These are phyloP conservation scores for Nannoperca obscura DNA, from an alignment of 2,797 vertebrate species.

Conservation along the genomic window DNA sequence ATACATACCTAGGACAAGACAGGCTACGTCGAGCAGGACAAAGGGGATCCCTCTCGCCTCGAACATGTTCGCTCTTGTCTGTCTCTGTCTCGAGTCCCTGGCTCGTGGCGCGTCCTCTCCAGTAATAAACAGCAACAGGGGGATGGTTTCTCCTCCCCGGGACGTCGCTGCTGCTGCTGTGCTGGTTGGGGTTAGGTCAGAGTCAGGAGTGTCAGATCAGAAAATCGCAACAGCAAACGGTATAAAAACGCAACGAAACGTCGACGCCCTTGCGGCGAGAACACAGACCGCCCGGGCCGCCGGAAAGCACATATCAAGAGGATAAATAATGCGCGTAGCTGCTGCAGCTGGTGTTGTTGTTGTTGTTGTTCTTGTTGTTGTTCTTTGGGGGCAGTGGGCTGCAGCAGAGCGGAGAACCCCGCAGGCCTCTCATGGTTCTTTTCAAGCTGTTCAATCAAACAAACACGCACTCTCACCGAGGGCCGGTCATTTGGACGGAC, in stretches of 20 bases:
- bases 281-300: neutral
- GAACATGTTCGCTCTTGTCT: conserved; percentile 87
- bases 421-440: conserved; percentile 7
- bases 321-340: neutral
- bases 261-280: conserved; percentile 17
- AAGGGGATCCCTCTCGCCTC: conserved; percentile 91
- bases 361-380: conserved; percentile 10
- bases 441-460: neutral
- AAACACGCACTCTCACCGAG: neutral
- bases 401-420: conserved; percentile 2
- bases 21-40: conserved; percentile 91
- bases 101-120: conserved; percentile 33
- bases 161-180: conserved; percentile 19
- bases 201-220: neutral
- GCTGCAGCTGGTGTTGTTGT: neutral
- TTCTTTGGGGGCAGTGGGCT: neutral
- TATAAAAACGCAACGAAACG: neutral
- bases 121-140: conserved; percentile 51
- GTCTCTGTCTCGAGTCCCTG: conserved; percentile 33
- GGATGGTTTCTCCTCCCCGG: conserved; percentile 65
- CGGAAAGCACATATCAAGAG: conserved; percentile 1
- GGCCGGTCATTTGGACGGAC: neutral
- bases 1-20: conserved; percentile 92
- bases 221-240: neutral
- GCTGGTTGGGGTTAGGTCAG: too few relatives aligned